Evolutionary conservation across 1,140 invertebrate species (phyloP), one percentile per base, ranked within the genome.

Genomic region (Solenopsis invicta): DNA sequence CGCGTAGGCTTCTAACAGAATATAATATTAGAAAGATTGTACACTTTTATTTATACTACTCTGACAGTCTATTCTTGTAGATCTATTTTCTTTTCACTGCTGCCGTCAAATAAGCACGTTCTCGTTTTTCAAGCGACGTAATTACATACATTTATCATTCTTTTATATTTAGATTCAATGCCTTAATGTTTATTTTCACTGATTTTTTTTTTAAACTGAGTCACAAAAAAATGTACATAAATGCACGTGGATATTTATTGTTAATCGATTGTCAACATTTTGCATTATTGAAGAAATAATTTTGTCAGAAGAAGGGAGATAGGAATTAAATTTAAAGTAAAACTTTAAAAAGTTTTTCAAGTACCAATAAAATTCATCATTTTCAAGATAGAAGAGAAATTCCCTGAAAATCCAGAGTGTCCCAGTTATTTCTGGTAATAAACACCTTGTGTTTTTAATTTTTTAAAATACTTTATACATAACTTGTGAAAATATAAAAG

Each of bases 401-500:
- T 29, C 2, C 29, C 29, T 29, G 29, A 29, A 0, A 29, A 29
- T 29, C 29, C 29, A 29, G 29, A 2, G 0, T 29, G 0, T 29
- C 29, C 29, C 29, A 29, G 29, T 29, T 29, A 29, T 29, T 29
- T 29, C 29, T 29, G 29, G 29, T 29, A 29, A 2, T 29, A 29
- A 29, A 29, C 29, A 29, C 2, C 2, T 29, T 29, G 1, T 29
- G 29, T 29, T 29, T 29, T 29, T 29, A 61, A 45, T 29, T 37
- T 16, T 59, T 76, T 18, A 13, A 1, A 24, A 24, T 37, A 41
- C 1, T 61, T 76, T 24, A n/a, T 45, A 45, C 29, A 16, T 12
- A 77, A 61, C 12, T 41, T 75, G 3, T 24, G 29, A 76, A 61
- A 75, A 61, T 74, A 41, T 21, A 76, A 16, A 45, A 76, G 29